Base-by-base conservation (phyloP, 2,113 vertebrate species). In the Arvicanthis niloticus region DNA sequence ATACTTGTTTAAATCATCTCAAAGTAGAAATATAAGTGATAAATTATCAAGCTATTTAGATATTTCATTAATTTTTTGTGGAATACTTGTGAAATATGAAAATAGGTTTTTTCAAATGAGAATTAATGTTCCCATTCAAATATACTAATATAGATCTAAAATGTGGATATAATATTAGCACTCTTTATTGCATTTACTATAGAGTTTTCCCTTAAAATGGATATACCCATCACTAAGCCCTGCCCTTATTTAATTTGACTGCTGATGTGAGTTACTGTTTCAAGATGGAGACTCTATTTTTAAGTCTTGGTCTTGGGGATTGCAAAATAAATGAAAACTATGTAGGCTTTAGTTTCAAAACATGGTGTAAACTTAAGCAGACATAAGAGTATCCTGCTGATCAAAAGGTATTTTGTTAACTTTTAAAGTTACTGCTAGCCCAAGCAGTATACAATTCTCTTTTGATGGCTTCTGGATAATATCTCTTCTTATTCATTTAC, bases 401-500 rank as follows among this genome's bases (percentile, higher is more conserved):
- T 40, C 19, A 73, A 40, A 73, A 21, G 40, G 17, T 1, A 88
- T 88, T 45, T 19, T 78, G 34, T 62, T 1, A 82, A 72, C 76
- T 34, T 51, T 73, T 87, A 21, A 68, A 29, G 48, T 42, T n/a
- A 53, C 4, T 58, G 12, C 1, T 40, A 60, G 67, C 5, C 12
- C 22, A 78, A 4, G 5, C 13, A 24, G 1, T 24, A 37, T 62
- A 16, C 0, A 24, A 89, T 56, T 0, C 1, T 24, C 75, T 91
- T 89, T 78, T 80, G 0, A 68, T 68, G 5, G 13, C 56, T 51
- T 89, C 22, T 48, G 26, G 16, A 60, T 72, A 12, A 78, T 88
- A 2, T 95, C 85, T 91, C 72, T 81, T 7, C 31, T n/a, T 48
- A 58, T 48, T 93, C 26, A 91, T 81, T 87, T 95, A 42, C n/a